Percentiles rank a stretch among this genome's conserved stretches.
These are phyloP conservation scores for Conchocele bisecta DNA, from an alignment of 2,888 invertebrate genomes.

Conservation along the genomic window DNA sequence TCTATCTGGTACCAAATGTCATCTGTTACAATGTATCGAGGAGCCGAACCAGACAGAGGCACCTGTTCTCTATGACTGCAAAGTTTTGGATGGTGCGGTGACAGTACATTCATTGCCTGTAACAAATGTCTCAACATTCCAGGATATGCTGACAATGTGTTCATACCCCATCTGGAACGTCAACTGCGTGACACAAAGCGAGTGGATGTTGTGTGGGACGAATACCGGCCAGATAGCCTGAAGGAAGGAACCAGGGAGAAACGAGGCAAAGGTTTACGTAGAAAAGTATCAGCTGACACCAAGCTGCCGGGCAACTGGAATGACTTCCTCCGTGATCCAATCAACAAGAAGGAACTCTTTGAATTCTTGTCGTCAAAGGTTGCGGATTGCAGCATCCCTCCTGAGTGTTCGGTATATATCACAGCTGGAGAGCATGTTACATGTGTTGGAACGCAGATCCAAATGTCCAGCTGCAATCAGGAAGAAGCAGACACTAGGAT, in stretches of 20 bases:
- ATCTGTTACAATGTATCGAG: too few species aligned
- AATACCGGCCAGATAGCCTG: neutral
- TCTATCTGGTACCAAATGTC: neutral
- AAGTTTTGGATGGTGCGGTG: neutral
- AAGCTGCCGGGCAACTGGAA: conserved; percentile 25
- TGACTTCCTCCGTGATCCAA: conserved; percentile 26
- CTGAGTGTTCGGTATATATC: neutral
- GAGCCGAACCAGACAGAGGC: neutral
- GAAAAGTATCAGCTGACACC: neutral
- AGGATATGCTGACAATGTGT: neutral
- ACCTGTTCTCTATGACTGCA: neutral
- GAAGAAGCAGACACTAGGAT: conserved; percentile 24
- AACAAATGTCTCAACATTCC: neutral
- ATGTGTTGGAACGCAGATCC: neutral
- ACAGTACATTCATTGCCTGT: neutral
- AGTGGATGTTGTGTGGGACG: neutral
- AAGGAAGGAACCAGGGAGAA: neutral
- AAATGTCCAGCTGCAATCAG: conserved; percentile 2
- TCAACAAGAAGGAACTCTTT: conserved; percentile 38
- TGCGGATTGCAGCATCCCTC: neutral
- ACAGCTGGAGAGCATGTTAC: neutral
- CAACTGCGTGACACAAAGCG: neutral
- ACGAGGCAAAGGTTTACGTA: neutral
- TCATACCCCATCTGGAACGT: neutral
- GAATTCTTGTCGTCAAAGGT: conserved; percentile 15